These are phyloP conservation scores for Fregetta grallaria DNA, from an alignment of 2,113 vertebrate species.

Conservation along the genomic window DNA sequence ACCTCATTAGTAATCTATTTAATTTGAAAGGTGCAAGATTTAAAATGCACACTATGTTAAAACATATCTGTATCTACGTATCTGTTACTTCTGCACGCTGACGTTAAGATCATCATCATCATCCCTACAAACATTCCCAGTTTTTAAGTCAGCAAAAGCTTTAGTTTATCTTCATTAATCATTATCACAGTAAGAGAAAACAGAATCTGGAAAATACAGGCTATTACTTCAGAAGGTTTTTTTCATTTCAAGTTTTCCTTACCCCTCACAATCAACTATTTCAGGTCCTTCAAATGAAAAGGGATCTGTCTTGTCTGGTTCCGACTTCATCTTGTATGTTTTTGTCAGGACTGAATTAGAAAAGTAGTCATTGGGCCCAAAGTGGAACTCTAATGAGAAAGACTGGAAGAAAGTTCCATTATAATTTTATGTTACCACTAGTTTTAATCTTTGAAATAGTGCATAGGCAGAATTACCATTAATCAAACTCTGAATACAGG, in stretches of 20 bases:
- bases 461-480: background rate
- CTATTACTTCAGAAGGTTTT: background rate
- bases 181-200: background rate
- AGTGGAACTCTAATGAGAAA: conserved; percentile 97
- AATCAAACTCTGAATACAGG: background rate
- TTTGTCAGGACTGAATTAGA: conserved; percentile 92
- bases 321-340: conserved; percentile 97
- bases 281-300: conserved; percentile 98
- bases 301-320: conserved; percentile 89
- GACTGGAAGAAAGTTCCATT: conserved; percentile 75
- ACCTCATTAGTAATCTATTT: background rate
- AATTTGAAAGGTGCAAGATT: background rate
- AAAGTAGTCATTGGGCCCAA: conserved; percentile 94
- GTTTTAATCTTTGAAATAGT: background rate
- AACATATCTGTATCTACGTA: background rate
- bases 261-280: conserved; percentile 97
- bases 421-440: background rate
- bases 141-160: background rate
- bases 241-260: conserved; percentile 59
- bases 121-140: background rate
- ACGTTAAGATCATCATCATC: background rate
- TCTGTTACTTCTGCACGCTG: background rate
- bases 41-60: background rate
- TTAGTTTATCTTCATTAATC: background rate
- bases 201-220: background rate